These are phyloP conservation scores for Sebastes vulpes DNA, from an alignment of 2,797 vertebrate species.

Conservation along the genomic window DNA sequence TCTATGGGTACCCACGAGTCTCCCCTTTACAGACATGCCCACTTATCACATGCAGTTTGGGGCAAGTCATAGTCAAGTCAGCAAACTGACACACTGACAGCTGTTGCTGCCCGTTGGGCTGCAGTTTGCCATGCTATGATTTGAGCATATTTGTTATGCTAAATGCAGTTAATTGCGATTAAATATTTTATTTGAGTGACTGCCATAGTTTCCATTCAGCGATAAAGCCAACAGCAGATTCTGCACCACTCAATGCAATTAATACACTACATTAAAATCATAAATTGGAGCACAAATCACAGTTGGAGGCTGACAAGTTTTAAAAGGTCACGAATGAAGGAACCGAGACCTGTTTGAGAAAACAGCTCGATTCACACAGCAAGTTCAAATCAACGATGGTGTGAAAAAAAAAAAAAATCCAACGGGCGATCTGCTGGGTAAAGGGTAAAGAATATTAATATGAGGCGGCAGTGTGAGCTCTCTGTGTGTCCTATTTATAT, in stretches of 20 bases:
- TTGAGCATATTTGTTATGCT: no score
- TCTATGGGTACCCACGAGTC: no score
- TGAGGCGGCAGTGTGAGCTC: conserved; percentile 15
- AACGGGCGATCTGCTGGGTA: neutral
- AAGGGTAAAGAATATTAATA: conserved; percentile 16
- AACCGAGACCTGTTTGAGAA: neutral
- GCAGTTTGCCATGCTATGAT: no score
- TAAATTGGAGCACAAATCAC: conserved; percentile 12
- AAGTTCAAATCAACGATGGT: neutral
- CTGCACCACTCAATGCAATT: neutral
- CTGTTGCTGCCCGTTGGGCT: no score
- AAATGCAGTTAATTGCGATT: no score
- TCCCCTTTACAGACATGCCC: no score
- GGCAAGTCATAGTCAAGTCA: no score
- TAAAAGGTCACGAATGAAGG: conserved; percentile 45
- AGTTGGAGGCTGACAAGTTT: neutral
- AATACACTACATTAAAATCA: conserved; percentile 7
- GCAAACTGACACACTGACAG: no score
- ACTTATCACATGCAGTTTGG: no score
- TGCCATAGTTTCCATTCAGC: neutral
- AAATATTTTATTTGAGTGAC: no score
- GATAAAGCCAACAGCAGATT: neutral
- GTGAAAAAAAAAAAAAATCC: neutral
- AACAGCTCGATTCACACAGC: conserved; percentile 4
- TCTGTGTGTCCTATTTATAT: conserved; percentile 29